Conservation (phyloP, 2,888 invertebrate species). For the Andricus curvator region DNA sequence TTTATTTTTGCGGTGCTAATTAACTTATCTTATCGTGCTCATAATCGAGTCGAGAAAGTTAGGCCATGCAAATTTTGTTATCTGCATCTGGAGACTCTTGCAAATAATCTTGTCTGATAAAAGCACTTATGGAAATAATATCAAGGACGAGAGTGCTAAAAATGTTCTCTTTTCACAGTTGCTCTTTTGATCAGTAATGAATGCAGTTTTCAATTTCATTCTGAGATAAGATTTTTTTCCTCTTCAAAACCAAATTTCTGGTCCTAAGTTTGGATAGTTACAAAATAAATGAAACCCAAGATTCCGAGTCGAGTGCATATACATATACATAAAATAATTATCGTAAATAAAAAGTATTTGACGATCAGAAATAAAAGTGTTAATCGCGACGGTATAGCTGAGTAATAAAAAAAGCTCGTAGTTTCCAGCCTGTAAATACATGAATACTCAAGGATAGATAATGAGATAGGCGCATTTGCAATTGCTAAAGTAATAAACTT, state of each 20-base stretch:
- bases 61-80: slow-evolving; percentile 57
- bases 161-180: neutral
- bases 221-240: too few species aligned
- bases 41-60: slow-evolving; percentile 55
- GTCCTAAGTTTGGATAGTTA: neutral
- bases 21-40: slow-evolving; percentile 47
- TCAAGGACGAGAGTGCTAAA: neutral
- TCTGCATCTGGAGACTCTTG: slow-evolving; percentile 43
- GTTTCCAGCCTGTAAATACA: slow-evolving; percentile 65
- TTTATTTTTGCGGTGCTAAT: slow-evolving; percentile 29
- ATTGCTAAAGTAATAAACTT: slow-evolving; percentile 48
- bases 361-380: slow-evolving; percentile 34
- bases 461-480: slow-evolving; percentile 59
- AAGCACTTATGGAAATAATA: slow-evolving; percentile 15
- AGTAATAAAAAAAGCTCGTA: slow-evolving; percentile 16
- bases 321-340: slow-evolving; percentile 46
- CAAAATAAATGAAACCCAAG: neutral
- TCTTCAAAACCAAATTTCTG: neutral
- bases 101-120: slow-evolving; percentile 38
- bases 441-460: slow-evolving; percentile 49
- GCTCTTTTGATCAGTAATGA: neutral
- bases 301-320: slow-evolving; percentile 40
- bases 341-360: slow-evolving; percentile 30
- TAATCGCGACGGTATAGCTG: slow-evolving; percentile 33
- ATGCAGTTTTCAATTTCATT: neutral